Evolutionary conservation across 2,888 invertebrate species (phyloP), one percentile per base, ranked within the genome.

Genomic region (Lypha dubia): DNA sequence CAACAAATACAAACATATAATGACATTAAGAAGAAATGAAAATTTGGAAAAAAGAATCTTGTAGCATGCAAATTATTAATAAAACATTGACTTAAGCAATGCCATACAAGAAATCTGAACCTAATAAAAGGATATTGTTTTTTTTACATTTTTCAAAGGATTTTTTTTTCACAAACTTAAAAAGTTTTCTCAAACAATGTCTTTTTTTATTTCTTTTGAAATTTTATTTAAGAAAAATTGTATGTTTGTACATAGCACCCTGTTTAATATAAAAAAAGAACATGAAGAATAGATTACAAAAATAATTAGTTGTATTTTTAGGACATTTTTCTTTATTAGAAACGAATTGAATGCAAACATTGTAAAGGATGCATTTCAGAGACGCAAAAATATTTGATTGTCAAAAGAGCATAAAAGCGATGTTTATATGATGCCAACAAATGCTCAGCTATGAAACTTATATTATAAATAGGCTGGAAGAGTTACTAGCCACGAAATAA

Each of bases 71-170:
- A 35, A 35, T 17, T 13, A 15, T n/a, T n/a, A 28, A 63, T 41
- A 60, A 60, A 67, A 51, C 35, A 41, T 67, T 49, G 38, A 56
- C 11, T 41, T 41, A 17, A 58, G 60, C 38, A 51, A 44, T 41
- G 46, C 5, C 28, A 24, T 53, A 15, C 53, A 51, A 51, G 5
- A 22, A 46, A 17, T 46, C 2, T 6, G 1, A 17, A 51, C 13
- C 49, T 6, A 2, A 17, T 9, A 9, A 4, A 49, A 8, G 20
- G 17, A 46, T 17, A 46, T 35, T 49, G 49, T 35, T 9, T 67
- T 51, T 20, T n/a, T n/a, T n/a, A n/a, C 24, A 53, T 11, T 11
- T 58, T 20, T 24, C 8, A n/a, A n/a, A n/a, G n/a, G 15, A 11
- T 17, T 13, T 41, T 6, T 38, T 20, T 8, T 15, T 22, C 1